phyloP scores from a whole-genome alignment of 2,888 invertebrate species.

The Brachyptera putata region DNA sequence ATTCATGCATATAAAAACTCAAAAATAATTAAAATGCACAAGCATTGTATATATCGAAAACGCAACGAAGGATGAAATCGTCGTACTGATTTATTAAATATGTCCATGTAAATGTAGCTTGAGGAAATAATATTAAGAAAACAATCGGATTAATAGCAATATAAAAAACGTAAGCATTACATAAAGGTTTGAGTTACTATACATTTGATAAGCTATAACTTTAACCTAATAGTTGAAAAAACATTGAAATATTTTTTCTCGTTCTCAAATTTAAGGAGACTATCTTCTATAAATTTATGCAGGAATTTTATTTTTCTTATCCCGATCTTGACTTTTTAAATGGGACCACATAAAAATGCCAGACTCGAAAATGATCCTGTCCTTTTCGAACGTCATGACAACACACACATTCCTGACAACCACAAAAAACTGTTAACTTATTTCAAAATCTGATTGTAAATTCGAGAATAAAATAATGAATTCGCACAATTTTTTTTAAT shows the following conservation, averaged over 20 bases:
- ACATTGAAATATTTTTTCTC: background rate
- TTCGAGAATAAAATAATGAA: conserved; percentile 1
- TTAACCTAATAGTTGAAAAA: conserved; percentile 9
- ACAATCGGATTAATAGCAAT: too few species aligned
- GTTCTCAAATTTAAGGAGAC: conserved; percentile 14
- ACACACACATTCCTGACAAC: conserved; percentile 17
- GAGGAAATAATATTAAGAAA: too few species aligned
- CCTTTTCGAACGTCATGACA: conserved; percentile 12
- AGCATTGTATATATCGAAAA: too few species aligned
- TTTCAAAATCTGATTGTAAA: conserved; percentile 9
- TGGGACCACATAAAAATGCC: conserved; percentile 21
- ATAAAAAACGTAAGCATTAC: too few species aligned
- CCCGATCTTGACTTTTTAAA: conserved; percentile 18
- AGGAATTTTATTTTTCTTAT: conserved; percentile 14
- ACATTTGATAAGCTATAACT: background rate
- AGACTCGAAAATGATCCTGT: conserved; percentile 21
- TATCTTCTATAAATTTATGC: conserved; percentile 11
- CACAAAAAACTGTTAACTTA: conserved; percentile 6
- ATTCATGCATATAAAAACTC: too few species aligned
- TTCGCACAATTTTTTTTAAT: background rate
- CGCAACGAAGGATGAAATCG: too few species aligned
- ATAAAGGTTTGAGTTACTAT: too few species aligned
- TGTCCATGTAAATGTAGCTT: too few species aligned
- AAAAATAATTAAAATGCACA: too few species aligned
- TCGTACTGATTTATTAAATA: too few species aligned